These are phyloP conservation scores for Athene cunicularia DNA, from an alignment of 2,113 vertebrate species.

Conservation along the genomic window DNA sequence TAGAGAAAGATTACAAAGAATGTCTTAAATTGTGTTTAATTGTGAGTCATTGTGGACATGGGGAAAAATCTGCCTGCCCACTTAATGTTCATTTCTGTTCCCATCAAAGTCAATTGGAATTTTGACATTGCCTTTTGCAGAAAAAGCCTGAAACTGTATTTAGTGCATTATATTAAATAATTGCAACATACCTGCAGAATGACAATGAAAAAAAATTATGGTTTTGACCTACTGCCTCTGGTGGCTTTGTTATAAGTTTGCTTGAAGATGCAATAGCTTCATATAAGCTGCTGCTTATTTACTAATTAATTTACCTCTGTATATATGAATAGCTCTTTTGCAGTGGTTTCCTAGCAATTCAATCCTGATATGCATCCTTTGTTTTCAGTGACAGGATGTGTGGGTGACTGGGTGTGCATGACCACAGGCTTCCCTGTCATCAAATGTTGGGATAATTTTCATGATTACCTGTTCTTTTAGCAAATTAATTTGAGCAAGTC, in stretches of 20 bases:
- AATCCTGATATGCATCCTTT: conserved; percentile 45
- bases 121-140: neutral
- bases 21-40: neutral
- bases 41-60: neutral
- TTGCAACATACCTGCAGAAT: conserved; percentile 11
- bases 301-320: conserved; percentile 57
- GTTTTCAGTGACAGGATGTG: conserved; percentile 11
- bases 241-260: conserved; percentile 40
- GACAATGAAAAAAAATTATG: conserved; percentile 45
- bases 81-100: neutral
- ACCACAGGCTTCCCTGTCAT: conserved; percentile 44
- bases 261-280: conserved; percentile 23
- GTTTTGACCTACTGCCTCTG: conserved; percentile 45
- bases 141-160: conserved; percentile 14
- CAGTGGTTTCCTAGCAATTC: conserved; percentile 20
- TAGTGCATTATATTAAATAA: conserved; percentile 28
- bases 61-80: neutral
- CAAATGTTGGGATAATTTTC: conserved; percentile 48
- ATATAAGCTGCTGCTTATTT: conserved; percentile 35
- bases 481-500: conserved; percentile 65
- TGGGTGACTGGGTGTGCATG: conserved; percentile 31
- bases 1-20: neutral
- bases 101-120: neutral
- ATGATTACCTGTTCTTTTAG: conserved; percentile 63
- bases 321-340: neutral